Evolutionary conservation across 2,888 invertebrate genomes (phyloP).

Genomic region (Hydrotaea diabolus): DNA sequence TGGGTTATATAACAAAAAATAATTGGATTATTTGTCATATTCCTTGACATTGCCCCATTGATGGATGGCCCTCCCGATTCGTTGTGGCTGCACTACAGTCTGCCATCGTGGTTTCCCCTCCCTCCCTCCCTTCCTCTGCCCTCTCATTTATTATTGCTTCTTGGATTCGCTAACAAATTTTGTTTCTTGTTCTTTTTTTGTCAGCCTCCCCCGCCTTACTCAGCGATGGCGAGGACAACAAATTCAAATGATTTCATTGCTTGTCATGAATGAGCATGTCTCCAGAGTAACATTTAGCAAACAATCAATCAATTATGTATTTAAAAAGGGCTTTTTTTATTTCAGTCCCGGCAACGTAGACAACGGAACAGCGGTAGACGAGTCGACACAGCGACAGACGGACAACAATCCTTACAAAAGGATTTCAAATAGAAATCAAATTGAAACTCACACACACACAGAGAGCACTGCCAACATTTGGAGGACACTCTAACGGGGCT

Average conservation of each 20-base stretch:
- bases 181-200: no score
- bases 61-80: constrained; percentile 11
- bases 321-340: constrained; percentile 47
- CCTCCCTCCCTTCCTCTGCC: no score
- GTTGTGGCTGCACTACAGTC: neutral
- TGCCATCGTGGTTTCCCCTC: neutral
- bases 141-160: constrained; percentile 30
- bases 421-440: constrained; percentile 23
- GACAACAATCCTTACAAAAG: constrained; percentile 13
- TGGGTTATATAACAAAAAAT: neutral
- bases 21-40: constrained; percentile 30
- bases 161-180: constrained; percentile 7
- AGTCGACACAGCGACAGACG: neutral
- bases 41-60: neutral
- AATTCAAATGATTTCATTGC: constrained; percentile 38
- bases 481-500: no score
- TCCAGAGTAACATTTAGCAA: constrained; percentile 59
- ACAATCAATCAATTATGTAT: constrained; percentile 75
- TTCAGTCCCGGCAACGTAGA: neutral
- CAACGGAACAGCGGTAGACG: neutral
- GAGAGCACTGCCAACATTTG: constrained; percentile 32
- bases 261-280: constrained; percentile 33
- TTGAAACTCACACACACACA: constrained; percentile 41
- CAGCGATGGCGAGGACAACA: neutral
- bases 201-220: no score